Evolutionary conservation across 2,113 vertebrate species (phyloP), one percentile per base, ranked within the genome.

Genomic region (Aegypius monachus): DNA sequence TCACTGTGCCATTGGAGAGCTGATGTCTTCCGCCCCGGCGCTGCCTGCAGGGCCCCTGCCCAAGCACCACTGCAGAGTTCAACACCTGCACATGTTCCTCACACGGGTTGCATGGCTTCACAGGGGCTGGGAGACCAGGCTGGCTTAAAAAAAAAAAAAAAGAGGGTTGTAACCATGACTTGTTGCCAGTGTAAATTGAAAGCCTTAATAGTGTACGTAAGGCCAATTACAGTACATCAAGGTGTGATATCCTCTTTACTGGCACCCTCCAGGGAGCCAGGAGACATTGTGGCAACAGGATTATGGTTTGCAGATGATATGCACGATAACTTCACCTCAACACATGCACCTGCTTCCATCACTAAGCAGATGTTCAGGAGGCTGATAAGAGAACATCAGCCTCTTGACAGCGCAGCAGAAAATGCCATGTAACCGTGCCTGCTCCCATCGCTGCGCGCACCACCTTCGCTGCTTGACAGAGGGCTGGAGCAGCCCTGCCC

Each of bases 241-340:
- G 65, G 73, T 92, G 61, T 66, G 32, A 87, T 88, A 86, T 38
- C 80, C 77, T 77, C 80, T 95, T 95, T 83, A 86, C 62, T 90
- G 90, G 48, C 61, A 48, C 85, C 84, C 91, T 93, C 88, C 40
- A 74, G 92, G 92, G 96, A 90, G 83, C 74, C 55, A 21, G 77
- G 90, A 85, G 82, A 83, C 81, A 16, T 15, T 55, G 62, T 81
- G 88, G 90, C 84, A 93, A 90, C 87, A 84, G 61, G 63, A 77
- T 90, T 94, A 86, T 61, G 59, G 75, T 86, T 93, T 93, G 66
- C 93, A 96, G 86, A 93, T 94, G 62, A 95, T 77, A 61, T 36
- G 91, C 74, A 47, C 0, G 25, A 66, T 95, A 88, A 82, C 78
- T 92, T 97, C 89, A 94, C 89, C 74, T 87, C 73, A 84, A 83